Evolutionary conservation across 2,113 vertebrate species (phyloP).

Genomic region (Eurypyga helias): DNA sequence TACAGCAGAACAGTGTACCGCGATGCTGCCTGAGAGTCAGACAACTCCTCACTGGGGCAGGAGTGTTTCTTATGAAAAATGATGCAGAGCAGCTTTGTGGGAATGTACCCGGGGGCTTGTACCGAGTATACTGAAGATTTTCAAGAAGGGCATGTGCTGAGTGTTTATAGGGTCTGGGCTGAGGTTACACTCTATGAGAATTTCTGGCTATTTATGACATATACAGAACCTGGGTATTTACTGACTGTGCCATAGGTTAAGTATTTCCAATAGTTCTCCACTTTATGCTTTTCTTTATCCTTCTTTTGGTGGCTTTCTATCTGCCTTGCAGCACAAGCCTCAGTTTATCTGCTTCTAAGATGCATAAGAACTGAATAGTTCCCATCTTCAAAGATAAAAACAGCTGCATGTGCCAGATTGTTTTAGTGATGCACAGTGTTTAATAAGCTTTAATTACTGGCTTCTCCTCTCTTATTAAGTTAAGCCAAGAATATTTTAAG

Average conservation of each 20-base stretch:
- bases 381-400: background rate
- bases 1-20: background rate
- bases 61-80: background rate
- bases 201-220: background rate
- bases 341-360: background rate
- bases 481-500: constrained; percentile 15
- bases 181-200: background rate
- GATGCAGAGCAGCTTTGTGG: background rate
- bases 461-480: background rate
- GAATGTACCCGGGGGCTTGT: background rate
- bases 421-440: background rate
- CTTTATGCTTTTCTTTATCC: background rate
- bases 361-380: background rate
- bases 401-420: background rate
- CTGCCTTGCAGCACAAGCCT: background rate
- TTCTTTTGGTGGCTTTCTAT: background rate
- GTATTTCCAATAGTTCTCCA: background rate
- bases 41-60: background rate
- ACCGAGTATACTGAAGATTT: background rate
- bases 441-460: constrained; percentile 5
- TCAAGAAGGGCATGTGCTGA: background rate
- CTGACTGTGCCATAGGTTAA: background rate
- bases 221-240: background rate
- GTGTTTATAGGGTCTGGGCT: background rate
- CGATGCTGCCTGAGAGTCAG: background rate